phyloP scores from a whole-genome alignment of 1,140 invertebrate genomes.

The Aricia agestis region DNA sequence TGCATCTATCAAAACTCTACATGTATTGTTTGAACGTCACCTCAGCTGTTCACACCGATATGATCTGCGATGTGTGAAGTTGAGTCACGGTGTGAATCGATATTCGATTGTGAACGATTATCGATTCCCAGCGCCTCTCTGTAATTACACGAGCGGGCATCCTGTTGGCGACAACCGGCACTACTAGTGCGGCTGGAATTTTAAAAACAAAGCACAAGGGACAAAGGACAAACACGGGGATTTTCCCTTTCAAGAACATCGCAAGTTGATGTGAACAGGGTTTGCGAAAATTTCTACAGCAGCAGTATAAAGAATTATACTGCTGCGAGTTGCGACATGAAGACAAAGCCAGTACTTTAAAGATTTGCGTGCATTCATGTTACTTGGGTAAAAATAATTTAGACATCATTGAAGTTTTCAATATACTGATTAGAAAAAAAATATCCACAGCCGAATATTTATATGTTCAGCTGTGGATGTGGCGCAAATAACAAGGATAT shows the following conservation, averaged over 20 bases:
- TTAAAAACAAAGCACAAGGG: not conserved
- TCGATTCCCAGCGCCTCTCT: slow-evolving; percentile 7
- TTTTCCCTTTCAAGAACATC: not conserved
- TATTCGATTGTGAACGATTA: slow-evolving; percentile 8
- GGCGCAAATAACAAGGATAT: no score
- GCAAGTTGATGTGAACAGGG: not conserved
- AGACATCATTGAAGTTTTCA: no score
- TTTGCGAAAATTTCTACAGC: not conserved
- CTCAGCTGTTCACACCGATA: not conserved
- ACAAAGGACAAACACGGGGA: not conserved
- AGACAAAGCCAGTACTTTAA: no score
- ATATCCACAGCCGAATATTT: no score
- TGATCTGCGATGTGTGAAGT: slow-evolving; percentile 1
- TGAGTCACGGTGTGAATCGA: slow-evolving; percentile 6
- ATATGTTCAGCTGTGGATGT: no score
- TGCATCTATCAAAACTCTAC: no score
- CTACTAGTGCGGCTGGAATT: not conserved
- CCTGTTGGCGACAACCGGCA: not conserved
- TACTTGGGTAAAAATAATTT: no score
- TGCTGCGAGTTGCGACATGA: no score
- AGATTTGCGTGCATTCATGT: no score
- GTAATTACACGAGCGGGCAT: slow-evolving; percentile 13
- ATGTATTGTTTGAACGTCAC: not conserved
- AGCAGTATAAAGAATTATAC: no score
- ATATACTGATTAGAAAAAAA: no score